Evolutionary conservation across 2,888 invertebrate genomes (phyloP).

Genomic region (Chromoteleia sp.): DNA sequence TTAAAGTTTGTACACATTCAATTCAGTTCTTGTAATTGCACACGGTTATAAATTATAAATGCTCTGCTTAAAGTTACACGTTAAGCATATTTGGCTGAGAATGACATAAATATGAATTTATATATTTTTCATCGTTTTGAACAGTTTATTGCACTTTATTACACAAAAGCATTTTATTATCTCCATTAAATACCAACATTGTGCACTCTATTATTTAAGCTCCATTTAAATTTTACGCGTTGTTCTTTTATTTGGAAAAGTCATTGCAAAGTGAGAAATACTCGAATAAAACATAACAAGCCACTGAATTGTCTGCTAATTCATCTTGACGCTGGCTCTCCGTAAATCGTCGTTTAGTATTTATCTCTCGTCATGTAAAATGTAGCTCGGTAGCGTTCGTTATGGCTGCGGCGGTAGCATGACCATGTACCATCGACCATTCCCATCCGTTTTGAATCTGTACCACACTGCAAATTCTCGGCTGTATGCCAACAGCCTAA

Average conservation of each 20-base stretch:
- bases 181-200: neutral
- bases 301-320: conserved; percentile 63
- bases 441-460: conserved; percentile 76
- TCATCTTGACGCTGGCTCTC: conserved; percentile 54
- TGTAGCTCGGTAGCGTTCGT: conserved; percentile 74
- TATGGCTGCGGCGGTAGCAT: conserved; percentile 69
- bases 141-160: neutral
- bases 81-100: no score
- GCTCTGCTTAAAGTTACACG: no score
- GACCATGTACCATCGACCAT: conserved; percentile 67
- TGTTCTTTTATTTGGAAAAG: conserved; percentile 2
- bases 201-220: neutral
- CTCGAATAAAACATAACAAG: conserved; percentile 54
- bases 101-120: no score
- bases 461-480: conserved; percentile 76
- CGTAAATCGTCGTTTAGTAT: conserved; percentile 72
- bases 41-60: no score
- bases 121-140: no score
- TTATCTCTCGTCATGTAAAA: conserved; percentile 71
- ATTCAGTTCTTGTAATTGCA: no score
- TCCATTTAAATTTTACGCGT: neutral
- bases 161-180: conserved; percentile 4
- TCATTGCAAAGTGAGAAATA: conserved; percentile 14
- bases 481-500: conserved; percentile 82
- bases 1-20: no score